Evolutionary conservation across 2,888 invertebrate genomes (phyloP), one percentile per base, ranked within the genome.

Genomic region (Xanthia icteritia): DNA sequence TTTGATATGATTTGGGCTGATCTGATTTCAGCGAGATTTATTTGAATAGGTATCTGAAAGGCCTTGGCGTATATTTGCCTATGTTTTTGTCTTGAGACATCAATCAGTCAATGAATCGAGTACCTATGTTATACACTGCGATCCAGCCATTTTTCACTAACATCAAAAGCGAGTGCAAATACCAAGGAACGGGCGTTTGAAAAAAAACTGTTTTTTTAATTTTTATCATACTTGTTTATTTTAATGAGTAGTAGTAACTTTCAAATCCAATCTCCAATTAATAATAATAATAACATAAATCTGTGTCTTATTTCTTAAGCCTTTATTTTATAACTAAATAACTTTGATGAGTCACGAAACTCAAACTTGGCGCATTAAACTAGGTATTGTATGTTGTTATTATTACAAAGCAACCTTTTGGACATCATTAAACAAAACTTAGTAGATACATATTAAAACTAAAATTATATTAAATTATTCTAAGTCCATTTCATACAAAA

Each of bases 401-500:
- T 80, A 79, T 82, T 82, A 82, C 56, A 82, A 82, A 87, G 54
- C 76, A 76, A 75, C 36, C 56, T 71, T 27, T 58, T 84, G 60
- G 63, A 75, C 63, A 76, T 67, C 65, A 67, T 51, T 84, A 86
- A 74, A 77, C 76, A 76, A 84, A 86, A 79, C 82, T 80, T 84
- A 87, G 73, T 66, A 79, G n/a, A 31, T 72, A 76, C 2, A 27
- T 42, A 80, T 20, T 73, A 71, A 83, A 89, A 91, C 88, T 88
- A 88, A 85, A 88, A 76, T 76, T 86, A 87, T 63, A 74, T 73
- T 70, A 58, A 73, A 86, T 84, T 73, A 89, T 81, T 71, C 83
- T 86, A 88, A 83, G 90, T 92, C 92, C 93, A 95, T 95, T 96
- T 94, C 96, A 96, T 96, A 96, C 95, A 96, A 96, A 96, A 96